phyloP scores from a whole-genome alignment of 2,113 vertebrate genomes.

The Plestiodon gilberti region DNA sequence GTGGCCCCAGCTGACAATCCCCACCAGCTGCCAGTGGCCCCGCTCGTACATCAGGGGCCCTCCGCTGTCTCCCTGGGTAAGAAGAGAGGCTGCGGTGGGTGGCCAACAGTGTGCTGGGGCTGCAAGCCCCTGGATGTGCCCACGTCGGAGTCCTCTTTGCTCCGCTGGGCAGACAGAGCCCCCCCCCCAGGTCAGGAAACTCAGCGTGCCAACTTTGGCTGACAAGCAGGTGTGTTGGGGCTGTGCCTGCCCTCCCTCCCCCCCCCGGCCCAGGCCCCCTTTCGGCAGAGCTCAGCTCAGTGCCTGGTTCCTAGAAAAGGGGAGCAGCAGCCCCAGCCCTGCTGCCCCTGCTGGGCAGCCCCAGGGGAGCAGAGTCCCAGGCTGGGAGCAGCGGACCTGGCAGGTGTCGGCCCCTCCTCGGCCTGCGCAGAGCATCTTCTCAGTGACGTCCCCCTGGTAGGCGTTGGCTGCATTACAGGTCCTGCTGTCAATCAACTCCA shows the following conservation, averaged over 20 bases:
- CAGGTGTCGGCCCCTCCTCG: slow-evolving; percentile 87
- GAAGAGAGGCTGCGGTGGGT: background rate
- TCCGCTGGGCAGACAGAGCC: background rate
- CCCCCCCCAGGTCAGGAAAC: background rate
- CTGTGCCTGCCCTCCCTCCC: background rate
- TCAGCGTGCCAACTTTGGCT: background rate
- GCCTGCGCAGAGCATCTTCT: slow-evolving; percentile 90
- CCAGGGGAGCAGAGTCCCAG: too few species aligned
- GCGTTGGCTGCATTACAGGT: slow-evolving; percentile 75
- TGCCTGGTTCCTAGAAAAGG: background rate
- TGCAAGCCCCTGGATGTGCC: too few species aligned
- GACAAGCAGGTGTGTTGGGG: background rate
- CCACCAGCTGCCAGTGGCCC: slow-evolving; percentile 79
- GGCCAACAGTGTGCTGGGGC: too few species aligned
- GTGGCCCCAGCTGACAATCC: slow-evolving; percentile 92
- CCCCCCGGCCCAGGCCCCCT: background rate
- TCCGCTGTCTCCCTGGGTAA: slow-evolving; percentile 88
- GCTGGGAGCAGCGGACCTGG: slow-evolving; percentile 83
- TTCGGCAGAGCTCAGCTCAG: background rate
- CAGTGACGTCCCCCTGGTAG: slow-evolving; percentile 78
- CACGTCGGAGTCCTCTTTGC: too few species aligned
- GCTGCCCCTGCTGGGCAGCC: too few species aligned
- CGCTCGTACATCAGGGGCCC: slow-evolving; percentile 83
- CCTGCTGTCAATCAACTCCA: slow-evolving; percentile 74
- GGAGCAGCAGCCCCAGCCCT: background rate